Percentiles rank a stretch among this genome's conserved stretches.
phyloP scores from a whole-genome alignment of 1,140 invertebrate genomes.

The Chrysopa pallens region DNA sequence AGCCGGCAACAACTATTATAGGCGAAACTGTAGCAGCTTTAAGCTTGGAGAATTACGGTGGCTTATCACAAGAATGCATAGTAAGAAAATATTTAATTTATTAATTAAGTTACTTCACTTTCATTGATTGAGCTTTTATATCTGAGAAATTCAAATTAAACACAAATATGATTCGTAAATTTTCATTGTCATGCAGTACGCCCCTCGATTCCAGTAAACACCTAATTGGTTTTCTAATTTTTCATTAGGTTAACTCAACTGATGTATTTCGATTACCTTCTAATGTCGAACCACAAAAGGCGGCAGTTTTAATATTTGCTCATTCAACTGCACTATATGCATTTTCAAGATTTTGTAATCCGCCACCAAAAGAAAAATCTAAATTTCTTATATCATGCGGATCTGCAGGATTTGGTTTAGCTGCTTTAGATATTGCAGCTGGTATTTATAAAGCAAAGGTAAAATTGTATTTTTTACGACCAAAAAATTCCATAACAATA shows the following conservation, averaged over 20 bases:
- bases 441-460: constrained; percentile 34
- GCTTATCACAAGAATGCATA: constrained; percentile 28
- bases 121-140: too few relatives aligned
- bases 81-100: too few relatives aligned
- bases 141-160: too few relatives aligned
- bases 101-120: too few relatives aligned
- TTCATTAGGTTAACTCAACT: constrained; percentile 18
- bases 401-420: constrained; percentile 32
- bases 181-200: too few relatives aligned
- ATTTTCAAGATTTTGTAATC: constrained; percentile 23
- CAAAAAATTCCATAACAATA: not conserved
- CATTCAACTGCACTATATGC: constrained; percentile 33
- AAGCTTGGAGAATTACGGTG: constrained; percentile 20
- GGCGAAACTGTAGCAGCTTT: constrained; percentile 25
- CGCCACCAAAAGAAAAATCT: constrained; percentile 23
- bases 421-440: constrained; percentile 34
- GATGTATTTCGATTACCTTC: constrained; percentile 30
- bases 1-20: constrained; percentile 10
- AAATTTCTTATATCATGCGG: constrained; percentile 32
- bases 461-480: not conserved
- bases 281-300: constrained; percentile 23
- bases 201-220: too few relatives aligned
- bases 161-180: too few relatives aligned
- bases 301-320: constrained; percentile 28
- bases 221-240: too few relatives aligned